phyloP scores from a whole-genome alignment of 2,888 invertebrate species.

The Orthonychiurus folsomi region DNA sequence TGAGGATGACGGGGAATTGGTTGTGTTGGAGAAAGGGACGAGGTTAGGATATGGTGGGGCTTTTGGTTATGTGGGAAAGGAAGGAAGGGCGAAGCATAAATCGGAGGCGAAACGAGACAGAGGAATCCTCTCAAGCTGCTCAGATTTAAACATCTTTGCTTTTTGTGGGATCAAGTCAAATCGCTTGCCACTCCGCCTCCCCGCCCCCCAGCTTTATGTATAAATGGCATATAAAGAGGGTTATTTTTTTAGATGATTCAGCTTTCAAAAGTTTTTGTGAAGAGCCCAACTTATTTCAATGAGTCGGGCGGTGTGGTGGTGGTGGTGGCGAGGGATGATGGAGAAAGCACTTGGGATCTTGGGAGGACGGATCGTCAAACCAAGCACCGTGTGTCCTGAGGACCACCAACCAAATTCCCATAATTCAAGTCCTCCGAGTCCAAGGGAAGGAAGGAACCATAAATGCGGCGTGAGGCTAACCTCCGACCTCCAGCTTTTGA shows the following conservation, averaged over 20 bases:
- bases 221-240: constrained; percentile 36
- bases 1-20: too few species aligned
- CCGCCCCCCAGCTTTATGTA: constrained; percentile 25
- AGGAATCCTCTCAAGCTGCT: constrained; percentile 37
- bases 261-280: constrained; percentile 31
- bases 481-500: too few species aligned
- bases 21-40: constrained; percentile 1
- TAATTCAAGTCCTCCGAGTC: too few species aligned
- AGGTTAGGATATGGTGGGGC: too few species aligned
- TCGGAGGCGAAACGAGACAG: constrained; percentile 38
- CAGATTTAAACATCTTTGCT: constrained; percentile 40
- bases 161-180: constrained; percentile 37
- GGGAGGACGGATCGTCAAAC: too few species aligned
- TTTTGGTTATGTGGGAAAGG: constrained; percentile 2
- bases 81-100: constrained; percentile 24
- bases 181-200: constrained; percentile 25
- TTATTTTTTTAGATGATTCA: constrained; percentile 38
- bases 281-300: constrained; percentile 35
- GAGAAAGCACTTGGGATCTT: background rate
- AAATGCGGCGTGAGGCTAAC: too few species aligned
- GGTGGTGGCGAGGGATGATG: background rate
- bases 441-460: too few species aligned
- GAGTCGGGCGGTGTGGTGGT: constrained; percentile 13
- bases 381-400: too few species aligned
- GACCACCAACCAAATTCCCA: constrained; percentile 29